Conservation (phyloP, 2,113 vertebrate genomes). For the Sylvia atricapilla region DNA sequence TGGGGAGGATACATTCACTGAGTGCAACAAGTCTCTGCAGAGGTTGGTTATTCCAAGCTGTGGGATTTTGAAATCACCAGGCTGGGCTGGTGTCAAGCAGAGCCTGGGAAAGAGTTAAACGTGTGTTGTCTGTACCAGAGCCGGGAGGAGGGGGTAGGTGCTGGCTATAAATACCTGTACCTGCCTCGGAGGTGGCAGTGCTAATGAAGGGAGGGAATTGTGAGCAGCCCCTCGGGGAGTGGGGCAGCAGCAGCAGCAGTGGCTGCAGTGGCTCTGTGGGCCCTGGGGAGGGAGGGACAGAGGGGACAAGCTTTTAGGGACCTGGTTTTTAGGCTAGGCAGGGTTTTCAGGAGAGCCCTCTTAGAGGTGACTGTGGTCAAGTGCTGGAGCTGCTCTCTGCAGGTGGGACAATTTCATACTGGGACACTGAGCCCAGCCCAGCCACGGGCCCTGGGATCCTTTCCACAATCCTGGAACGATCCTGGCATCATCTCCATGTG, state of each 20-base stretch:
- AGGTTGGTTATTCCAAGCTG: neutral
- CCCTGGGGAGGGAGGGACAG: neutral
- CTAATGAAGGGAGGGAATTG: constrained; percentile 63
- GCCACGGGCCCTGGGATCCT: neutral
- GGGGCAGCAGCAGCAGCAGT: neutral
- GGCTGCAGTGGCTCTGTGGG: neutral
- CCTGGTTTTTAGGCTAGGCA: neutral
- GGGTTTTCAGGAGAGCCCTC: neutral
- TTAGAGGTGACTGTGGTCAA: neutral
- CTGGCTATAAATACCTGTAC: constrained; percentile 49
- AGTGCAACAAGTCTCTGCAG: neutral
- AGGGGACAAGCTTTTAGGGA: neutral
- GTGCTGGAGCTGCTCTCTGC: neutral
- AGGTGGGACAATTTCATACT: neutral
- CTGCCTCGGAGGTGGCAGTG: neutral
- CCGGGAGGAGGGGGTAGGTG: neutral
- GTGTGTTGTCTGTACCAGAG: neutral
- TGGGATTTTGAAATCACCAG: neutral
- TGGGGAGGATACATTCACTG: rapidly evolving
- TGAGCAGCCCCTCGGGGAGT: neutral
- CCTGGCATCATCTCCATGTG: neutral
- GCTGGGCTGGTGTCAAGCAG: neutral
- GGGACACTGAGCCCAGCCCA: too few species aligned
- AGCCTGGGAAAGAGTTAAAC: neutral
- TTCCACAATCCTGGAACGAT: neutral